Base-by-base conservation (phyloP, 1,140 invertebrate species). In the Hyles vespertilio region DNA sequence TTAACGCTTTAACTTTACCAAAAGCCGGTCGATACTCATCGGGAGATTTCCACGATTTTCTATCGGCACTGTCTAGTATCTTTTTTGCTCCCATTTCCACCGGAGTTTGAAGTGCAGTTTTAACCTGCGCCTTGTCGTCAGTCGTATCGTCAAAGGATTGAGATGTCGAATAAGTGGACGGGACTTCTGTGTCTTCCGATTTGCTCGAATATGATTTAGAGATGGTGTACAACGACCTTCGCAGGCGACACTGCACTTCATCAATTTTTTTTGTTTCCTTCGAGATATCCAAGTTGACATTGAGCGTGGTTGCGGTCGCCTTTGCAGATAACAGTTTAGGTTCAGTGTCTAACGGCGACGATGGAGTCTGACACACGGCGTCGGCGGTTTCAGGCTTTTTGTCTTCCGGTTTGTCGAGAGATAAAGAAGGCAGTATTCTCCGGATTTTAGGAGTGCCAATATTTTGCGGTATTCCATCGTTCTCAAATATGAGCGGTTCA, bases 41-140 rank as follows among this genome's bases (percentile, higher is more conserved):
- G 2, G 92, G 91, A 0, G 92, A 92, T 58, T 91, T 91, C 92
- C 91, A 92, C n/a, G 89, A 92, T 61, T 92, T 92, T 10, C 84
- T 87, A 43, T 90, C 88, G 5, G 90, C 86, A 34, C 68, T 74
- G 54, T 82, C 74, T 48, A 87, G 63, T 33, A 85, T 77, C 64
- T 77, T 65, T 44, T 71, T 77, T 5, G 68, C 66, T 8, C 69
- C 74, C 4, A 65, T 43, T 40, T 83, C 75, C 44, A 59, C 46
- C n/a, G 69, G 65, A 33, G 63, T 68, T 33, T 67, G 66, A 3
- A 56, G 53, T 5, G 58, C 22, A 47, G 53, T 67, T 58, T 69
- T 74, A 52, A 43, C 32, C 5, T 47, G 51, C 8, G 22, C 43
- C 10, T 59, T 66, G 3, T 75, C 65, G 60, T 77, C 72, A 11